phyloP scores from a whole-genome alignment of 2,888 invertebrate species.

The Melieria omissa region DNA sequence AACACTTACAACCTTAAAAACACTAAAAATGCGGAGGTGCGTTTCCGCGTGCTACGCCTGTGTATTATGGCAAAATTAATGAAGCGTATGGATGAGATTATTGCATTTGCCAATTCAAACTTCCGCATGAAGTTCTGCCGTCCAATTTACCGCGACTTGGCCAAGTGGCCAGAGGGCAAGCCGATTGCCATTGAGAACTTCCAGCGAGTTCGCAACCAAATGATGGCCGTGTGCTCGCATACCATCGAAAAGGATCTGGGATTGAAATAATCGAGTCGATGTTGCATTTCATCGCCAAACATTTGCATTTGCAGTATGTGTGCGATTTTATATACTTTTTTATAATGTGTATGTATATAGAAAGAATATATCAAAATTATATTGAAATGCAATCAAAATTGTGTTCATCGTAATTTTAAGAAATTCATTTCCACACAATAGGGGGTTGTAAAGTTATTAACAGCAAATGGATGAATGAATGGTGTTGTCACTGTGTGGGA shows the following conservation, averaged over 20 bases:
- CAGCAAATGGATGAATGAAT: no score
- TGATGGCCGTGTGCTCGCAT: conserved; percentile 87
- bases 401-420: no score
- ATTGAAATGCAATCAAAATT: no score
- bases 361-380: no score
- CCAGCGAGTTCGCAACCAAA: conserved; percentile 74
- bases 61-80: conserved; percentile 80
- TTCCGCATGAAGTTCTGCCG: conserved; percentile 93
- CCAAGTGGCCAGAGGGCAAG: conserved; percentile 80
- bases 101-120: conserved; percentile 83
- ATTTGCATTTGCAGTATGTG: no score
- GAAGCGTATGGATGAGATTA: conserved; percentile 73
- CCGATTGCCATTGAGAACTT: conserved; percentile 78
- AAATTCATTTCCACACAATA: no score
- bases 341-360: no score
- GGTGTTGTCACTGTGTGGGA: no score
- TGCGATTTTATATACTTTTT: no score
- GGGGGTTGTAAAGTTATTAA: no score
- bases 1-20: conserved; percentile 73
- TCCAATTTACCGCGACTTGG: conserved; percentile 87
- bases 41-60: conserved; percentile 80
- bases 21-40: conserved; percentile 83
- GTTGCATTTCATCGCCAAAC: no score
- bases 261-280: conserved; percentile 50
- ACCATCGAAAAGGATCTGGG: conserved; percentile 80